These are phyloP conservation scores for Chaetodon auriga DNA, from an alignment of 2,113 vertebrate genomes.

Conservation along the genomic window DNA sequence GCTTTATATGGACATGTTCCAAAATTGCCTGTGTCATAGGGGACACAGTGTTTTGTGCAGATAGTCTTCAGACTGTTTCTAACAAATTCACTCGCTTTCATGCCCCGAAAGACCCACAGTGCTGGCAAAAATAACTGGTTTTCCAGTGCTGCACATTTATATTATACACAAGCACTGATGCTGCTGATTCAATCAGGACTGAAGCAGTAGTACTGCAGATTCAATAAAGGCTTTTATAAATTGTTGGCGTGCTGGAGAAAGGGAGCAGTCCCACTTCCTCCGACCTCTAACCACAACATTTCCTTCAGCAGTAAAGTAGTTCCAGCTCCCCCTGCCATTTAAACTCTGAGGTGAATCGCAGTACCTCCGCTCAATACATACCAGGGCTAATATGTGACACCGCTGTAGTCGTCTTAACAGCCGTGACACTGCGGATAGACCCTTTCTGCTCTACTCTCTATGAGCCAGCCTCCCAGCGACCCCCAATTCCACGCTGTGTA, in stretches of 20 bases:
- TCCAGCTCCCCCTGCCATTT: conserved; percentile 47
- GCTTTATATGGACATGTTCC: conserved; percentile 47
- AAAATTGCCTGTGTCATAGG: conserved; percentile 50
- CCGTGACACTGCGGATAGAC: conserved; percentile 69
- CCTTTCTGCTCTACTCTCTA: conserved; percentile 64
- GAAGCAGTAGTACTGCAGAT: conserved; percentile 37
- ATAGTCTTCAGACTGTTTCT: conserved; percentile 61
- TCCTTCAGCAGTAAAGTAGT: conserved; percentile 52
- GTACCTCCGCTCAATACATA: conserved; percentile 19
- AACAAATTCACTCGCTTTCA: conserved; percentile 42
- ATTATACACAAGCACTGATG: conserved; percentile 34
- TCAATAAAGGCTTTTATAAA: conserved; percentile 65
- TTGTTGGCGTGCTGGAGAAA: conserved; percentile 45
- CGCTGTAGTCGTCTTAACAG: conserved; percentile 66
- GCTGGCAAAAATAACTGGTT: conserved; percentile 29
- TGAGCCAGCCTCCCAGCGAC: conserved; percentile 65
- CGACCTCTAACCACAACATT: conserved; percentile 62
- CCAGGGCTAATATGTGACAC: conserved; percentile 49
- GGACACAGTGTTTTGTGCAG: conserved; percentile 36
- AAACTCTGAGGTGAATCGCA: conserved; percentile 47
- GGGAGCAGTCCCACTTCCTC: conserved; percentile 47
- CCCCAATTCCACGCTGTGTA: conserved; percentile 75
- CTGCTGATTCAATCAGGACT: conserved; percentile 66
- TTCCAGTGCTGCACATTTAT: conserved; percentile 56
- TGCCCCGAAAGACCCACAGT: conserved; percentile 34